Percentiles rank a stretch among this genome's conserved stretches.
These are phyloP conservation scores for Archegozetes longisetosus DNA, from an alignment of 1,140 invertebrate species.

Conservation along the genomic window DNA sequence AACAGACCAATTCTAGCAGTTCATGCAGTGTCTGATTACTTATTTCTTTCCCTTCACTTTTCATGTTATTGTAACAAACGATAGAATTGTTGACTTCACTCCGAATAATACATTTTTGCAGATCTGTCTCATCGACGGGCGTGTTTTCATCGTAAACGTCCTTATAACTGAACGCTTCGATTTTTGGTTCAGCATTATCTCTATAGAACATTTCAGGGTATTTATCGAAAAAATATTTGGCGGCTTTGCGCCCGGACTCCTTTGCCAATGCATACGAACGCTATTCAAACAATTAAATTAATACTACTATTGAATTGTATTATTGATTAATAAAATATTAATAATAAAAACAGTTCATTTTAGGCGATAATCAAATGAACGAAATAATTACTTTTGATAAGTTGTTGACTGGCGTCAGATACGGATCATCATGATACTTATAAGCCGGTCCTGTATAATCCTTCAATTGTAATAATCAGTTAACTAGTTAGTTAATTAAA, in stretches of 20 bases:
- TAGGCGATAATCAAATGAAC: slow-evolving; percentile 1
- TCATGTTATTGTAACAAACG: slow-evolving; percentile 51
- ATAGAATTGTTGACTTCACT: slow-evolving; percentile 48
- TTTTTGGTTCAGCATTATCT: slow-evolving; percentile 47
- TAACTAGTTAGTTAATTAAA: slow-evolving; percentile 14
- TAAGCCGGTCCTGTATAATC: slow-evolving; percentile 67
- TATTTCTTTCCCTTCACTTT: slow-evolving; percentile 39
- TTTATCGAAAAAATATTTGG: slow-evolving; percentile 60
- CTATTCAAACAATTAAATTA: slow-evolving; percentile 30
- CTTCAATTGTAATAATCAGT: too few relatives aligned
- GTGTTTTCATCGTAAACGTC: slow-evolving; percentile 48
- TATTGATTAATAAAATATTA: not conserved
- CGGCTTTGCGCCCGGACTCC: slow-evolving; percentile 69
- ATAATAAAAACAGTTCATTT: not conserved
- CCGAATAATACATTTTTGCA: slow-evolving; percentile 45
- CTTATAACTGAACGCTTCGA: slow-evolving; percentile 50
- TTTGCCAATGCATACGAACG: slow-evolving; percentile 56
- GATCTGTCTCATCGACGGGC: slow-evolving; percentile 45
- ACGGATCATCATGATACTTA: slow-evolving; percentile 80
- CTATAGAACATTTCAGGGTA: slow-evolving; percentile 56
- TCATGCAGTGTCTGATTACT: slow-evolving; percentile 43
- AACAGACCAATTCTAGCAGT: slow-evolving; percentile 65
- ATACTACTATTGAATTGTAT: not conserved
- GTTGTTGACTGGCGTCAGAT: slow-evolving; percentile 60
- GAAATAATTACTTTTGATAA: slow-evolving; percentile 24